phyloP scores from a whole-genome alignment of 2,113 vertebrate species.

The Gavia stellata region DNA sequence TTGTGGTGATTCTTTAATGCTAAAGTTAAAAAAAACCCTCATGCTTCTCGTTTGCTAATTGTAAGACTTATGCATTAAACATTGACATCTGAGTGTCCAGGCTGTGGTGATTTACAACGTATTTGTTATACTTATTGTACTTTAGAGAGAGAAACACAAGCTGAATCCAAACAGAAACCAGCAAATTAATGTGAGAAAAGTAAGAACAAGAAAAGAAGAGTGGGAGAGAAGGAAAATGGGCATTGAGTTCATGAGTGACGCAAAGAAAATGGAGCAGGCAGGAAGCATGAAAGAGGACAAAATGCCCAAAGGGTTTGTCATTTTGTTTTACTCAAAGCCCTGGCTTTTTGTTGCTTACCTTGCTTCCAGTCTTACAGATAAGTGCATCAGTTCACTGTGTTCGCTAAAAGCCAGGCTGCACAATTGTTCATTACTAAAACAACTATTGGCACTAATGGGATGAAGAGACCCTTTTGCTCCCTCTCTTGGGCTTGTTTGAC shows the following conservation, averaged over 20 bases:
- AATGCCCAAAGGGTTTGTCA: conserved; percentile 75
- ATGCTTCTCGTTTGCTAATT: accelerated
- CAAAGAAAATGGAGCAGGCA: conserved; percentile 72
- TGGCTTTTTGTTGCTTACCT: conserved; percentile 56
- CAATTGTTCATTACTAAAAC: conserved; percentile 58
- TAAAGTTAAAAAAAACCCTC: background rate
- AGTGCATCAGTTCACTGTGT: conserved; percentile 12
- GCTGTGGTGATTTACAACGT: background rate
- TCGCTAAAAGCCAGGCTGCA: conserved; percentile 36
- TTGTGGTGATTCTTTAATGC: background rate
- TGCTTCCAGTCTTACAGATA: conserved; percentile 61
- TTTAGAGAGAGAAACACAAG: conserved; percentile 81
- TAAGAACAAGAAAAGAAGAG: conserved; percentile 79
- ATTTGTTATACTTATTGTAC: conserved; percentile 68
- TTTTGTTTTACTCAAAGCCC: conserved; percentile 59
- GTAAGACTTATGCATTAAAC: background rate
- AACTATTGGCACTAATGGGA: background rate
- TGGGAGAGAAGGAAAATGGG: conserved; percentile 83
- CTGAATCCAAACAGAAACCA: conserved; percentile 76
- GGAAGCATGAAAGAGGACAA: conserved; percentile 71
- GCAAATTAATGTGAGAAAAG: conserved; percentile 79
- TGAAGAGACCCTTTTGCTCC: background rate
- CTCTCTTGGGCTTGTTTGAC: conserved; percentile 40
- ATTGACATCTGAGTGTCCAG: background rate
- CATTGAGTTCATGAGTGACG: conserved; percentile 81